Base-by-base conservation (phyloP, 2,888 invertebrate species). In the Habroteleia sp. region DNA sequence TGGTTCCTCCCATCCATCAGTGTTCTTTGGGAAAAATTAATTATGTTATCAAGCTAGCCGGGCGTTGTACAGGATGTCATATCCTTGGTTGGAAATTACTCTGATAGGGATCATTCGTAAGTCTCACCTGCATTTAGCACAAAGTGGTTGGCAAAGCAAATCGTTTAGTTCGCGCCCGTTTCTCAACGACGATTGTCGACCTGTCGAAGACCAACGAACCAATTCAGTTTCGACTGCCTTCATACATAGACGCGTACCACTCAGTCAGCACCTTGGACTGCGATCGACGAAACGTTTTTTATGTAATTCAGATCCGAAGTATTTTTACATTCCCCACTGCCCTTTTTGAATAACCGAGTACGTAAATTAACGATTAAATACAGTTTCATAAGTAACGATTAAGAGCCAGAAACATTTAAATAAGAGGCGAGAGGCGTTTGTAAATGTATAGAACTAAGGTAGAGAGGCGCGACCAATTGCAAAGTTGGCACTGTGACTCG, bases 321-420 rank as follows among this genome's bases (percentile, higher is more conserved):
- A 76, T 76, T 76, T 76, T 76, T 76, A 76, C 76, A 76, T 76
- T 72, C 37, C 72, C 72, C 76, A 73, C 72, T 72, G 72, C 72
- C 76, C 72, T 72, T 76, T 76, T 74, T 74, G 42, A 74, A 74
- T 74, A 74, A 74, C 62, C 68, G 31, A 74, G 37, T 74, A 63
- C 37, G 58, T 72, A 63, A 62, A 73, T 60, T 39, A 66, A 72
- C 16, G 29, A 65, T 39, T 68, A 68, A 72, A 65, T 73, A 52
- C 68, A 54, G 50, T 68, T 62, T 74, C 48, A 74, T 63, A 72
- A 62, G 37, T 76, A 72, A 62, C 13, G 23, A 50, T 31, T 68
- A 68, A 76, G 60, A 72, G 58, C 33, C 65, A 63, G 54, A 71
- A 72, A 68, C 50, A 68, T 76, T 68, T 48, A 52, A 75, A 52